Evolutionary conservation across 2,113 vertebrate genomes (phyloP).

Genomic region (Coreoperca whiteheadi): DNA sequence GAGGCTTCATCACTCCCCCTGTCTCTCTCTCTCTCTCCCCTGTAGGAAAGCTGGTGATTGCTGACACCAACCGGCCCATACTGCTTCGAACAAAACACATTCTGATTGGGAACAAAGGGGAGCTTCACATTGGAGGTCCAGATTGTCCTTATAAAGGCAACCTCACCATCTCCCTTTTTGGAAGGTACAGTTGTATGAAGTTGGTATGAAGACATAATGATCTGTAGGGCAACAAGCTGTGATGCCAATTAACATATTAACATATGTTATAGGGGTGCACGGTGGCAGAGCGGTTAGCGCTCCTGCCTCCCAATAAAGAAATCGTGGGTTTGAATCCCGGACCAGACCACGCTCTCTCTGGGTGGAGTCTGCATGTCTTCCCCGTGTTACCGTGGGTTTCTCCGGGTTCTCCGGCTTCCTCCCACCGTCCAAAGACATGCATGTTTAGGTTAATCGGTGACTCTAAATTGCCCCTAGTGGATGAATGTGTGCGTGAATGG

Average conservation of each 20-base stretch:
- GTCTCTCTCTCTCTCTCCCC: conserved; percentile 5
- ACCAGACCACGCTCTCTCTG: too few relatives aligned
- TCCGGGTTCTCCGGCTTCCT: too few relatives aligned
- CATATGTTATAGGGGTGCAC: too few relatives aligned
- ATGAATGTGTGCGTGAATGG: too few relatives aligned
- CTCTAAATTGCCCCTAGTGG: too few relatives aligned
- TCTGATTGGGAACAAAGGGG: conserved; percentile 90
- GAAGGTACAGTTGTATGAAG: conserved; percentile 84
- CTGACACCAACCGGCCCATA: conserved; percentile 87
- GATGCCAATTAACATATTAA: background rate
- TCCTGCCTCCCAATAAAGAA: too few relatives aligned
- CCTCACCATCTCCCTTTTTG: conserved; percentile 90
- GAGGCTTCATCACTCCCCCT: conserved; percentile 7
- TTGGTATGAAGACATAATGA: background rate
- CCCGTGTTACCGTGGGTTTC: too few relatives aligned
- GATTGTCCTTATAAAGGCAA: conserved; percentile 93
- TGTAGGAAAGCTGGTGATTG: conserved; percentile 93
- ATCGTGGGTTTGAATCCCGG: too few relatives aligned
- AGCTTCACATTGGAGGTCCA: conserved; percentile 91
- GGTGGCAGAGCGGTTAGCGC: too few relatives aligned
- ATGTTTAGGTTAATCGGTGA: too few relatives aligned
- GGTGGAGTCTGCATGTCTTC: too few relatives aligned
- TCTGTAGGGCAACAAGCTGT: background rate
- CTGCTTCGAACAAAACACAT: conserved; percentile 90
- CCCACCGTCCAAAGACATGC: too few relatives aligned